phyloP scores from a whole-genome alignment of 2,113 vertebrate species.

The Crocuta crocuta region DNA sequence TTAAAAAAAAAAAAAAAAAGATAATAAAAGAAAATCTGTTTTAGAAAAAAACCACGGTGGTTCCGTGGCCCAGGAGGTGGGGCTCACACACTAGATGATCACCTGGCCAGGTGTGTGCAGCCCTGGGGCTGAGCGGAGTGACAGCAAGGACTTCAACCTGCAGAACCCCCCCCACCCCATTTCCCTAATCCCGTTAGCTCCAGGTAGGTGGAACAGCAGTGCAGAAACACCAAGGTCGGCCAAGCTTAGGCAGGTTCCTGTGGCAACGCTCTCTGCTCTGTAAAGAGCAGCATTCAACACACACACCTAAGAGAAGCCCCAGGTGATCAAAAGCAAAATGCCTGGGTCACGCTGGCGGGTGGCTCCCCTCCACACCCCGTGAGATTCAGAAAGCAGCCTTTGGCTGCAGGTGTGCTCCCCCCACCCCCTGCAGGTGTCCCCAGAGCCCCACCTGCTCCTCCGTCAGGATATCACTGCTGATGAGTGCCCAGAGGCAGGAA shows the following conservation, averaged over 20 bases:
- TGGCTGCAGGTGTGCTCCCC: not conserved
- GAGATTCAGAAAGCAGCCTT: not conserved
- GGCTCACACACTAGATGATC: not conserved
- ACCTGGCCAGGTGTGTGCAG: not conserved
- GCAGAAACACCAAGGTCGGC: too few relatives aligned
- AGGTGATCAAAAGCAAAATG: not conserved
- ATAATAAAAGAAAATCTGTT: too few relatives aligned
- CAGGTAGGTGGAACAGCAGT: accelerated
- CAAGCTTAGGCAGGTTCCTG: not conserved
- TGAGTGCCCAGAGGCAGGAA: slow-evolving; percentile 94
- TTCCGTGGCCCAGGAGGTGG: slow-evolving; percentile 54
- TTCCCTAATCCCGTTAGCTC: accelerated
- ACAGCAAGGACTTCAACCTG: not conserved
- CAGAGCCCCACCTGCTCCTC: slow-evolving; percentile 88
- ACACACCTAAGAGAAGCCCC: not conserved
- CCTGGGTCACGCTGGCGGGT: not conserved
- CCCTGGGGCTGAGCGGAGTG: not conserved
- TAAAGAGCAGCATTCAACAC: not conserved
- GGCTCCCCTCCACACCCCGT: not conserved
- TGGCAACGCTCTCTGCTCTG: not conserved
- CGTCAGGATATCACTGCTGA: slow-evolving; percentile 87
- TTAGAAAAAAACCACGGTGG: too few relatives aligned
- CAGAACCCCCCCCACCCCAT: accelerated
- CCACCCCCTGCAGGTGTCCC: accelerated
- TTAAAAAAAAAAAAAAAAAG: too few relatives aligned